Conservation (phyloP, 92 coral and sea anemone species). For the Nematostella vectensis region DNA sequence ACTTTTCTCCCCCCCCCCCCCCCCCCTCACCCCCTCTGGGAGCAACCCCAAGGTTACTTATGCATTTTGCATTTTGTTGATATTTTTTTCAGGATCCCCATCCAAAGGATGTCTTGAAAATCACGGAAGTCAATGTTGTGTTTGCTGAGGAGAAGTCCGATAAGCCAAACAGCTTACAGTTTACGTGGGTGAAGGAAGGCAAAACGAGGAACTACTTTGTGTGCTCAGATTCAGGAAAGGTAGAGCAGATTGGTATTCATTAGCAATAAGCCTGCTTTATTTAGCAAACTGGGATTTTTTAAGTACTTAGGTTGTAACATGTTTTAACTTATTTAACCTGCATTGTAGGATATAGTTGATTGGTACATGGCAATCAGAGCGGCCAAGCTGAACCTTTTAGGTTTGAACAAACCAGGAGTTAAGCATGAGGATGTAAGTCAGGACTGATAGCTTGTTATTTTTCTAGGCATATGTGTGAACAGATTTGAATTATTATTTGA, state of each 20-base stretch:
- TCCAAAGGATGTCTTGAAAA: slow-evolving; percentile 56
- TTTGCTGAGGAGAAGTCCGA: slow-evolving; percentile 88
- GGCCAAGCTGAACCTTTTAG: slow-evolving; percentile 53
- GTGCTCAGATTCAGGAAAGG: slow-evolving; percentile 77
- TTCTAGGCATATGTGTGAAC: too few species aligned
- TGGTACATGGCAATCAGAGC: slow-evolving; percentile 91
- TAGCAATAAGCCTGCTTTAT: too few species aligned
- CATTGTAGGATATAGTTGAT: slow-evolving; percentile 89
- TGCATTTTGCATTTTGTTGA: too few species aligned
- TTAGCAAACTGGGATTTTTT: not conserved
- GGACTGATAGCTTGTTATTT: too few species aligned
- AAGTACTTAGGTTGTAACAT: not conserved
- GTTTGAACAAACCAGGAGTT: slow-evolving; percentile 29
- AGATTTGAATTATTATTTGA: too few species aligned
- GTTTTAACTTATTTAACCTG: not conserved
- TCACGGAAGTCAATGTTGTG: slow-evolving; percentile 73
- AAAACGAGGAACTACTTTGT: slow-evolving; percentile 76
- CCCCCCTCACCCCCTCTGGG: too few species aligned
- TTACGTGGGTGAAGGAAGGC: slow-evolving; percentile 58
- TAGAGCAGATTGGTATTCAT: too few species aligned
- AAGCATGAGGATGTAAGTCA: slow-evolving; percentile 42
- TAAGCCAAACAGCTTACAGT: slow-evolving; percentile 72
- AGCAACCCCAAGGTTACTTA: too few species aligned
- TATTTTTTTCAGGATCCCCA: slow-evolving; percentile 59
- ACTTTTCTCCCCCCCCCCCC: too few species aligned